Base-by-base conservation (phyloP, 2,797 vertebrate species). In the Argya squamiceps region DNA sequence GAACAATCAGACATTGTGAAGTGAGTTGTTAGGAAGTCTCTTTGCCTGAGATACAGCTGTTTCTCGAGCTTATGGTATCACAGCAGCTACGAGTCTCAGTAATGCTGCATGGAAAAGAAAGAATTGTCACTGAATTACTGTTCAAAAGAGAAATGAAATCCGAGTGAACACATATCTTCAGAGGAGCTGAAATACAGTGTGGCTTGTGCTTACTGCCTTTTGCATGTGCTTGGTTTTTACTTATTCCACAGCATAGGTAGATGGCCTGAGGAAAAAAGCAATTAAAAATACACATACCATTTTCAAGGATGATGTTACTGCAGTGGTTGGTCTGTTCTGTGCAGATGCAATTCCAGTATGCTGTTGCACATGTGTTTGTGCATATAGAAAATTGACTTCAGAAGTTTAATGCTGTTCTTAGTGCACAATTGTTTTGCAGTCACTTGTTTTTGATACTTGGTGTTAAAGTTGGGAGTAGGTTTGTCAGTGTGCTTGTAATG, bases 1-100 rank as follows among this genome's bases (percentile, higher is more conserved):
- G 78, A 96, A 91, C 89, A 92, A 71, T 90, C 73, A 70, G 85
- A 79, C 75, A 65, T 77, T 94, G 79, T 89, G 43, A 60, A 89
- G 50, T 59, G 73, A 88, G 62, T 89, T 86, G 69, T 86, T 78
- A 69, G 81, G 83, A 88, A 81, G 74, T 64, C 79, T 81, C 60
- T 95, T 36, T 65, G 56, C 84, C 58, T 37, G 65, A 83, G 55
- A 94, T 79, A 74, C 93, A 92, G 87, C 89, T 94, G 87, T 89
- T 97, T 88, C 81, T 91, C 3, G 19, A 83, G 34, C 84, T 37
- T 71, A 58, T 91, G 89, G 83, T 96, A 73, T 71, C 89, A 69
- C 36, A 91, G 37, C 50, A 84, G 82, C 82, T 86, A 86, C 4
- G 6, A 80, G 58, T 47, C 44, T 79, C 71, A 64, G 58, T 92